A percentile compares a stretch with the other conserved stretches of the same genome.
Evolutionary conservation across 1,140 invertebrate species (phyloP).

Genomic region (Nephila pilipes): DNA sequence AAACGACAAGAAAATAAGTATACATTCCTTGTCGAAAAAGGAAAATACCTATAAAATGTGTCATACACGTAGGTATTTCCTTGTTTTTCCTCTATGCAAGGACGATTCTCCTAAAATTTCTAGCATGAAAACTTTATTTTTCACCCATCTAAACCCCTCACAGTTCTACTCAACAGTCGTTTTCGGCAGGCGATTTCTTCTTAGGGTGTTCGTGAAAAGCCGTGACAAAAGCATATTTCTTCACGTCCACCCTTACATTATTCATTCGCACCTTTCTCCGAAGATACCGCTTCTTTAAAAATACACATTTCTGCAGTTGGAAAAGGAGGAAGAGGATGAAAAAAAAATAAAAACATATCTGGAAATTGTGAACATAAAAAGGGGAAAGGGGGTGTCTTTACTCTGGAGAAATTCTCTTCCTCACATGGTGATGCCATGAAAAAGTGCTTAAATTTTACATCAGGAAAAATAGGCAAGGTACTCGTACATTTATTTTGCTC

Average conservation of each 20-base stretch:
- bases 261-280: background rate
- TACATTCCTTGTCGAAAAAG: too few species aligned
- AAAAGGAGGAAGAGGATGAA: background rate
- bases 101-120: background rate
- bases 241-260: conserved; percentile 12
- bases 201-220: background rate
- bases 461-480: background rate
- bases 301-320: background rate
- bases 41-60: too few species aligned
- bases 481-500: background rate
- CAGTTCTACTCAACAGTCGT: background rate
- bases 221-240: conserved; percentile 47
- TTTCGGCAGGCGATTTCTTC: background rate
- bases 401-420: background rate
- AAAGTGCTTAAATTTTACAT: conserved; percentile 45
- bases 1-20: too few species aligned
- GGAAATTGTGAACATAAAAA: background rate
- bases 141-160: background rate
- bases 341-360: background rate
- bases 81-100: background rate
- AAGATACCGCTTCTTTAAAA: conserved; percentile 17
- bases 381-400: background rate
- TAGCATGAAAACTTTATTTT: background rate
- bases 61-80: background rate
- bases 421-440: background rate